Evolutionary conservation across 2,113 vertebrate species (phyloP).

Genomic region (Elanus axillaris): DNA sequence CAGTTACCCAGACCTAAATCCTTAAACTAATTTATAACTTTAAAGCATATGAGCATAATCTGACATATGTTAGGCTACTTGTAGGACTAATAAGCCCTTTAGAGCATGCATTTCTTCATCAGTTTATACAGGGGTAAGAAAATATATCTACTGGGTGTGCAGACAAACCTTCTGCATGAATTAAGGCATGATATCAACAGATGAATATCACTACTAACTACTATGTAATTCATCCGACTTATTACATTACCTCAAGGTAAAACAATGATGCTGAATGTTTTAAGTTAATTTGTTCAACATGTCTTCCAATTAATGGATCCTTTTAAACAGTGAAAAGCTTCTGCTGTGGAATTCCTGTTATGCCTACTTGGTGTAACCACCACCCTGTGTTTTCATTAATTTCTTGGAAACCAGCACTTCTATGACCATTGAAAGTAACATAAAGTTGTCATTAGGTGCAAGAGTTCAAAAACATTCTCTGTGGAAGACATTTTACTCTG

Average conservation of each 20-base stretch:
- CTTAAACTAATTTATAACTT: neutral
- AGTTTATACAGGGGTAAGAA: neutral
- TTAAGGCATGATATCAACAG: neutral
- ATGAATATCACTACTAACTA: neutral
- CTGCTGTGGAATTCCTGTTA: neutral
- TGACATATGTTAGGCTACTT: neutral
- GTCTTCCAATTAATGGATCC: neutral
- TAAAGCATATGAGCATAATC: neutral
- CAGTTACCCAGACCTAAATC: neutral
- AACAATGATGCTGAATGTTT: neutral
- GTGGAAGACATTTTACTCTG: neutral
- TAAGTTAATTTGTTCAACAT: neutral
- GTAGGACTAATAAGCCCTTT: neutral
- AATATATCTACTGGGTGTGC: neutral
- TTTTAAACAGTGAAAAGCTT: neutral
- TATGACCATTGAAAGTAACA: neutral
- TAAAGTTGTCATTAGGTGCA: neutral
- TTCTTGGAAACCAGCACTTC: neutral
- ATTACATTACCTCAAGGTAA: neutral
- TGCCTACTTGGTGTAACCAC: neutral
- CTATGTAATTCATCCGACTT: neutral
- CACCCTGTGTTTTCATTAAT: neutral
- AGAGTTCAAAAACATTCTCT: neutral
- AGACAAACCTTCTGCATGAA: neutral
- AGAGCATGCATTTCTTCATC: neutral